A percentile compares a stretch with the other conserved stretches of the same genome.
Evolutionary conservation across 2,113 vertebrate species (phyloP).

Genomic region (Oncorhynchus masou): DNA sequence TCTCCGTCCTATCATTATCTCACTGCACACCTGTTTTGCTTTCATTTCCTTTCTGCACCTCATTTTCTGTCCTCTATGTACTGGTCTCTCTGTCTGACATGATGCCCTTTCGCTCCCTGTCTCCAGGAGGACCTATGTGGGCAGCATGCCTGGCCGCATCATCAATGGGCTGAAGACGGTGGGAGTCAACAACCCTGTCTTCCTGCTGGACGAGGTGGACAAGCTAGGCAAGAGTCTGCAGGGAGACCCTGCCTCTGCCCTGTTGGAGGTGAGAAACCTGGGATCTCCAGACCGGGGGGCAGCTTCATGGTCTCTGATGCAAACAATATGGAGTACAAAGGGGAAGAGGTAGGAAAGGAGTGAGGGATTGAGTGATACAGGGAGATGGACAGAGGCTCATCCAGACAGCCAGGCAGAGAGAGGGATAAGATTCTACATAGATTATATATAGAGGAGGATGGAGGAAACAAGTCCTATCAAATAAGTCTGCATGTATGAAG

Average conservation of each 20-base stretch:
- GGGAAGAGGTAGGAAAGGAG: too few species aligned
- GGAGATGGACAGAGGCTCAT: too few species aligned
- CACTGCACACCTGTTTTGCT: not conserved
- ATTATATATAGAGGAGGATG: too few species aligned
- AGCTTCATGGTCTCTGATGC: too few species aligned
- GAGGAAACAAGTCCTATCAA: too few species aligned
- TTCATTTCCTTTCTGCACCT: not conserved
- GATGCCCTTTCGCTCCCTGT: not conserved
- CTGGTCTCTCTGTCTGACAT: too few species aligned
- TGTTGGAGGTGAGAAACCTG: constrained; percentile 84
- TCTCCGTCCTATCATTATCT: not conserved
- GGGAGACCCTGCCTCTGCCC: constrained; percentile 94
- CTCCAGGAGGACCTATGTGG: constrained; percentile 90
- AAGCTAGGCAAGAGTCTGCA: constrained; percentile 95
- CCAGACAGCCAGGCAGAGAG: too few species aligned
- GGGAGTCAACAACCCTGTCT: constrained; percentile 93
- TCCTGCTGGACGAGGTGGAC: constrained; percentile 95
- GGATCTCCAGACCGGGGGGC: not conserved
- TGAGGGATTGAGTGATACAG: too few species aligned
- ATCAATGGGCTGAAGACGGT: constrained; percentile 94
- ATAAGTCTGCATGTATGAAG: too few species aligned
- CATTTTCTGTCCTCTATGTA: not conserved
- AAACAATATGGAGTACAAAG: too few species aligned
- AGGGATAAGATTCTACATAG: too few species aligned
- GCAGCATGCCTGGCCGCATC: constrained; percentile 97